Evolutionary conservation across 2,113 vertebrate genomes (phyloP), one percentile per base, ranked within the genome.

Genomic region (Rhineura floridana): DNA sequence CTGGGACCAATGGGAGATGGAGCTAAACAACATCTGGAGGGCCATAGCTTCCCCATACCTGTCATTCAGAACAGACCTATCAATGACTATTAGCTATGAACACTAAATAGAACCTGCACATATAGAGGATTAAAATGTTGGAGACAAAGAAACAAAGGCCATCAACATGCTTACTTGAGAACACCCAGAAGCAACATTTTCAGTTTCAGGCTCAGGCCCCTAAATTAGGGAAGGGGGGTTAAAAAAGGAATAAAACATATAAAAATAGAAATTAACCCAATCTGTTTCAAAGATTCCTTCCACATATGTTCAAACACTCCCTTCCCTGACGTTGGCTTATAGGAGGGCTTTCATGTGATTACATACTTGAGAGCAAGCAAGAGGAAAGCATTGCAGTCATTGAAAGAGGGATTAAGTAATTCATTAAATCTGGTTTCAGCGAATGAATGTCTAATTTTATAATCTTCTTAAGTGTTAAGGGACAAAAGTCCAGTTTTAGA

Each of bases 391-490:
- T 23, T 77, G 69, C 33, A 87, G 39, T 23, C 0, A 0, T 50
- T 90, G 81, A 91, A 90, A 83, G 36, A 80, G 30, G 84, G 81
- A 91, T 90, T 93, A 93, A 92, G 86, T 83, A 91, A 92, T 88
- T 92, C 65, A 90, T 92, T 91, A 94, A 86, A 28, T 88, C 59
- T 79, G 65, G 2, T 91, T 94, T 92, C 69, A 83, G 87, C 88
- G 21, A 91, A 1, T 78, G 28, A 36, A 81, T 81, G 39, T 90
- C 59, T 88, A 86, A 78, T 81, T 92, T 88, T 91, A 1, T 90
- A 91, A 93, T 94, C 76, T 87, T 84, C 91, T 89, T 94, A 91
- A 90, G 11, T 48, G 80, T 17, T 70, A 80, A 87, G 73, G 78
- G n/a, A 80, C n/a, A 62, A 59, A 92, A 87, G 42, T 72, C 59